Conservation (phyloP, 2,888 invertebrate species). For the Agrochola circellaris region DNA sequence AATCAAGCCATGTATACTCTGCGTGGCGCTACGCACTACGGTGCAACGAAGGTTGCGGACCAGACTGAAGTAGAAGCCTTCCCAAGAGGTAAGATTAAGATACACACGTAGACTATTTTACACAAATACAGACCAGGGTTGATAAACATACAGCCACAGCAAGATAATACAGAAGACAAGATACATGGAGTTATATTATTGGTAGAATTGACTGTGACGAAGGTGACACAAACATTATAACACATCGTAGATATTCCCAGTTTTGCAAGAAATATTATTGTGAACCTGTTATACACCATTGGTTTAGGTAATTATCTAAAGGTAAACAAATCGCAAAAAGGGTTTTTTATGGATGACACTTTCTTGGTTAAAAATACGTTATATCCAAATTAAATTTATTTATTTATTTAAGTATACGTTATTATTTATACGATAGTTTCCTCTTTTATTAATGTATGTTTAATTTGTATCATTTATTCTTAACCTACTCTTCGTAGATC, state of each 20-base stretch:
- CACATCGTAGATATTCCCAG: neutral
- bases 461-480: no score
- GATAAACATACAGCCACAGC: neutral
- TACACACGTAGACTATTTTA: neutral
- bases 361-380: no score
- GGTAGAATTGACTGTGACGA: neutral
- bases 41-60: neutral
- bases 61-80: no score
- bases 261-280: neutral
- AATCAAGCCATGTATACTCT: constrained; percentile 76
- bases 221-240: neutral
- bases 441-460: no score
- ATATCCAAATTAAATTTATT: no score
- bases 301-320: no score
- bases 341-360: no score
- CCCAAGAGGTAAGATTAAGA: constrained; percentile 75
- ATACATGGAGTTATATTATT: neutral
- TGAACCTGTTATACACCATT: neutral
- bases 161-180: neutral
- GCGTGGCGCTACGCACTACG: constrained; percentile 36
- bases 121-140: neutral
- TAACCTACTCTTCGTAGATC: no score
- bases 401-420: no score
- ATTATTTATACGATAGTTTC: no score
- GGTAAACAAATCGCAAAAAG: no score